Conservation (phyloP, 2,113 vertebrate genomes). For the Corythornis madagascariensis region DNA sequence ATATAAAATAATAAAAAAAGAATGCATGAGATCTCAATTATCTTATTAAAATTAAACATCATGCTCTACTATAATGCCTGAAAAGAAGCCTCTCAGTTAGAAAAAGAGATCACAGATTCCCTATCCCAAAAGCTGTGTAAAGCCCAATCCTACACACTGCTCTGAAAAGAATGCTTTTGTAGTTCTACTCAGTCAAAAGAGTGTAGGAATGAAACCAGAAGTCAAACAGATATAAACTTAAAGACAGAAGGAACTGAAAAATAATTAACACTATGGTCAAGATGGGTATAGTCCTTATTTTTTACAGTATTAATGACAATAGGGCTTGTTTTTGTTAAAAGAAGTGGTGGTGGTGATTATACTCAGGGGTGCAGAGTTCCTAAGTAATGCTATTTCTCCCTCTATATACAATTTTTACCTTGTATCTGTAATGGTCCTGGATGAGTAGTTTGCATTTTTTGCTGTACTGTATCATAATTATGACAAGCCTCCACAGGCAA, state of each 20-base stretch:
- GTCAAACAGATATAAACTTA: neutral
- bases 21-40: neutral
- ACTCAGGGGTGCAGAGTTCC: neutral
- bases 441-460: neutral
- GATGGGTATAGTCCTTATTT: neutral
- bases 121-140: neutral
- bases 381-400: neutral
- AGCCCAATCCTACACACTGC: neutral
- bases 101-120: neutral
- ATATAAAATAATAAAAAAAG: neutral
- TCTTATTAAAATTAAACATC: neutral
- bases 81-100: neutral
- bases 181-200: neutral
- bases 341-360: rapidly evolving
- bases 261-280: neutral
- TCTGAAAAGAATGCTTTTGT: neutral
- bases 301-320: neutral
- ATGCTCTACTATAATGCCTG: neutral
- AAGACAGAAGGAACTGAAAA: neutral
- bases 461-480: neutral
- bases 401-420: neutral
- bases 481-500: neutral
- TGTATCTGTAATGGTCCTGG: neutral
- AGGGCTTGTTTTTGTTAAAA: neutral
- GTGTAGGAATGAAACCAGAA: neutral